Evolutionary conservation across 2,113 vertebrate species (phyloP).

Genomic region (Ctenodactylus gundi): DNA sequence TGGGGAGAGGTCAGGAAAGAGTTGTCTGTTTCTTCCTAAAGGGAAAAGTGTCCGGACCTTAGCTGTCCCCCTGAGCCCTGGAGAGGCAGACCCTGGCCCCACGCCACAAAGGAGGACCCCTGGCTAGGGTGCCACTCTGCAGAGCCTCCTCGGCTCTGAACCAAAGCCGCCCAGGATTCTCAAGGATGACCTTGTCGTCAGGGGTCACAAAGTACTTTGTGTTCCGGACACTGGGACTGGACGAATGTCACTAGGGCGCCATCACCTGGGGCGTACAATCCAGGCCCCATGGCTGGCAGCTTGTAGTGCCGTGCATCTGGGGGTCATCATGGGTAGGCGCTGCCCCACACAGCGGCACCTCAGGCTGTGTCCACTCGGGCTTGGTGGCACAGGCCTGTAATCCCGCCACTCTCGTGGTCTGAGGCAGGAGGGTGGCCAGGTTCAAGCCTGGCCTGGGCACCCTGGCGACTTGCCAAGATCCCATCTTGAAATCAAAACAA

Average conservation of each 20-base stretch:
- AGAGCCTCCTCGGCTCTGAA: too few species aligned
- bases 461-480: too few species aligned
- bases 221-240: not conserved
- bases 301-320: not conserved
- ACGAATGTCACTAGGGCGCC: not conserved
- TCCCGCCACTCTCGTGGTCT: too few species aligned
- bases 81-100: too few species aligned
- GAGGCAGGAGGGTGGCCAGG: not conserved
- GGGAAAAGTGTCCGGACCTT: not conserved
- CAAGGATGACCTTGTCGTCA: rapidly evolving
- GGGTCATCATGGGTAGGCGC: not conserved
- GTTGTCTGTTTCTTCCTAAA: not conserved
- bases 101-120: not conserved
- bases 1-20: not conserved
- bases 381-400: too few species aligned
- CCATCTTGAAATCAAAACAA: too few species aligned
- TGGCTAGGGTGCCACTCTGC: too few species aligned
- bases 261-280: not conserved
- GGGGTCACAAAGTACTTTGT: rapidly evolving
- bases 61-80: not conserved
- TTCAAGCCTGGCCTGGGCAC: too few species aligned
- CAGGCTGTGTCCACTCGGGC: not conserved
- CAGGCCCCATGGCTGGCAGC: not conserved
- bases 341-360: not conserved
- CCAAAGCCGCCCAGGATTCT: slow-evolving; percentile 15